These are phyloP conservation scores for Eupithecia inturbata DNA, from an alignment of 2,888 invertebrate genomes.

Conservation along the genomic window DNA sequence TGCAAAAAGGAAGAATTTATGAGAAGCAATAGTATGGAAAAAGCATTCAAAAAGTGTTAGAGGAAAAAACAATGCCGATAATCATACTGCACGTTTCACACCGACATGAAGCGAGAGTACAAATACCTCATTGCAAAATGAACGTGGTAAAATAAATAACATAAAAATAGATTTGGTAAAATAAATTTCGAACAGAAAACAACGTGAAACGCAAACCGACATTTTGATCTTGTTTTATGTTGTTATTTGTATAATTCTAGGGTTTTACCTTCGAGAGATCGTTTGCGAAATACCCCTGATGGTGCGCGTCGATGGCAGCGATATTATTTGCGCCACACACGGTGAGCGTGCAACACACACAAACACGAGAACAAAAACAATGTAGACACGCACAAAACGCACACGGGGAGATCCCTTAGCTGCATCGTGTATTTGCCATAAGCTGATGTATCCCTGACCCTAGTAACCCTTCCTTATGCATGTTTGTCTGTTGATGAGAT, in stretches of 20 bases:
- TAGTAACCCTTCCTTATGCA: constrained; percentile 45
- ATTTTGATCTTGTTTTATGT: constrained; percentile 67
- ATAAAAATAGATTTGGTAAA: constrained; percentile 61
- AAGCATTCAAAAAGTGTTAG: constrained; percentile 80
- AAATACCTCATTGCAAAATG: constrained; percentile 71
- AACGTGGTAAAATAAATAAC: constrained; percentile 64
- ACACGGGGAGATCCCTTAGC: constrained; percentile 77
- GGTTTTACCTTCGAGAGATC: constrained; percentile 97
- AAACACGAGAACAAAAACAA: constrained; percentile 85
- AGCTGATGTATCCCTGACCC: constrained; percentile 59
- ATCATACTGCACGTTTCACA: constrained; percentile 57
- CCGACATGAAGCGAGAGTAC: constrained; percentile 56
- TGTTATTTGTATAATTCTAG: constrained; percentile 70
- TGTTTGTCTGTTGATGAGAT: constrained; percentile 56
- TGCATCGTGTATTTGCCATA: constrained; percentile 82
- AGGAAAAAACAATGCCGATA: constrained; percentile 73
- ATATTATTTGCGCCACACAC: constrained; percentile 81
- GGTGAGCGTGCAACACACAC: constrained; percentile 85
- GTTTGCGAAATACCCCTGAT: constrained; percentile 97
- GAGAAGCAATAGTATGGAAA: constrained; percentile 79
- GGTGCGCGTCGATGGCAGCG: constrained; percentile 82
- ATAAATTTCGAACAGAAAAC: constrained; percentile 61
- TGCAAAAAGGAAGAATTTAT: constrained; percentile 80
- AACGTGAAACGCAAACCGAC: constrained; percentile 72
- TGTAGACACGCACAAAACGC: constrained; percentile 84